Conservation (phyloP, 2,888 invertebrate species). For the Bursaphelenchus okinawaensis region DNA sequence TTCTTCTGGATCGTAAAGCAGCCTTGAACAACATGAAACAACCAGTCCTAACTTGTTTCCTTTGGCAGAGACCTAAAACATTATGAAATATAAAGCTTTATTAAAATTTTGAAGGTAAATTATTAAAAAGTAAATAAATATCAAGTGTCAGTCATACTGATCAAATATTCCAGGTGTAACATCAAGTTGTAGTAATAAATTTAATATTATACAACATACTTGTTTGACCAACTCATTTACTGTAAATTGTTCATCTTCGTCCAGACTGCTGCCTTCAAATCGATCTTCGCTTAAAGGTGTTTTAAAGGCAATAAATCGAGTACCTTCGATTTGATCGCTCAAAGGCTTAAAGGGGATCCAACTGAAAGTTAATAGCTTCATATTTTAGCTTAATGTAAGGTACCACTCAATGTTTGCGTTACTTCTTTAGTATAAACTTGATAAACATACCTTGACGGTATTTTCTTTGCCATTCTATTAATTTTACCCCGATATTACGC, state of each 20-base stretch:
- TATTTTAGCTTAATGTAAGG: too few species aligned
- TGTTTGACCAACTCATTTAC: conserved; percentile 7
- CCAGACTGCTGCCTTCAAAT: conserved; percentile 4
- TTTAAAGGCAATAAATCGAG: conserved; percentile 20
- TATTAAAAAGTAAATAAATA: too few species aligned
- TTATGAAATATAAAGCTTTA: too few species aligned
- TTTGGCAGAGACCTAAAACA: neutral
- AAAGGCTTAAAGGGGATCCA: neutral
- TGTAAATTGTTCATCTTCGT: conserved; percentile 9
- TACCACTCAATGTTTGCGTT: too few species aligned
- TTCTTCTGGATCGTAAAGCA: conserved; percentile 8
- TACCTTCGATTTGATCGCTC: conserved; percentile 16
- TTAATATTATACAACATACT: too few species aligned
- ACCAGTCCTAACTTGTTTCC: conserved; percentile 1
- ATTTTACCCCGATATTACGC: too few species aligned
- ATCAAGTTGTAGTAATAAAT: too few species aligned
- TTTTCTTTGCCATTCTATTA: neutral
- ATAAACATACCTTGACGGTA: neutral
- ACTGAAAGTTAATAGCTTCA: neutral
- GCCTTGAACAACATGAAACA: neutral
- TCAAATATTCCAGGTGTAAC: too few species aligned
- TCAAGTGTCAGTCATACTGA: neutral
- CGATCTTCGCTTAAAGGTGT: conserved; percentile 14
- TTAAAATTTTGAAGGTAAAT: too few species aligned
- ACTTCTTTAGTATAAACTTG: too few species aligned